Base-by-base conservation (phyloP, 2,888 invertebrate species). In the Acleris emargana region DNA sequence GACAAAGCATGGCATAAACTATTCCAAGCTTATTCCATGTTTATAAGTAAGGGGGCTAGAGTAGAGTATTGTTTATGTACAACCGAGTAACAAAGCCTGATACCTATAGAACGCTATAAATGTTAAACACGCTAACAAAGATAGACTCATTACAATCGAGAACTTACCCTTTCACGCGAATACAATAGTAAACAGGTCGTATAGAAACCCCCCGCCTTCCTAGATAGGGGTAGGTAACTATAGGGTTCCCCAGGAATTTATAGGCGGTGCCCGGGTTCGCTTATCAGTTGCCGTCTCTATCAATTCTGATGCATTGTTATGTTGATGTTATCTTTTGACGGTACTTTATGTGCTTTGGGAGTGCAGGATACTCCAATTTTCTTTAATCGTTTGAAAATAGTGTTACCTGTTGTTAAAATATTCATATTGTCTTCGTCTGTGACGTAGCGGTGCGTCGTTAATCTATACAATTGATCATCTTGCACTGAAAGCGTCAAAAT, bases 231-330 rank as follows among this genome's bases (percentile, higher is more conserved):
- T 38, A 38, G 5, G 25, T 61, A 57, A 66, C 45, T 66, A 66
- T 66, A 51, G 60, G 61, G 66, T 66, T 61, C 51, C 66, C 22
- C 22, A 57, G 51, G 57, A 66, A 66, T 66, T 64, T 66, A 66
- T 66, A 45, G 60, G 55, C 59, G 61, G 66, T 57, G 25, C 54
- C 32, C 13, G 51, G 64, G 53, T 59, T 53, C 61, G 49, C 49
- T 42, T 61, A 61, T 66, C 66, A 55, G 59, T 22, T 25, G 55
- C 59, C 25, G 58, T 2, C 59, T 51, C 61, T 61, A 66, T 57
- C 66, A 61, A 66, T 66, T 66, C 60, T 57, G 66, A 66, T 66
- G 61, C 57, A 66, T 61, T 60, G 55, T 57, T 57, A 43, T 38
- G 55, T 66, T 50, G 59, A 60, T 50, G 59, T 55, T 64, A 60